Evolutionary conservation across 1,140 invertebrate species (phyloP), one percentile per base, ranked within the genome.

Genomic region (Riptortus pedestris): DNA sequence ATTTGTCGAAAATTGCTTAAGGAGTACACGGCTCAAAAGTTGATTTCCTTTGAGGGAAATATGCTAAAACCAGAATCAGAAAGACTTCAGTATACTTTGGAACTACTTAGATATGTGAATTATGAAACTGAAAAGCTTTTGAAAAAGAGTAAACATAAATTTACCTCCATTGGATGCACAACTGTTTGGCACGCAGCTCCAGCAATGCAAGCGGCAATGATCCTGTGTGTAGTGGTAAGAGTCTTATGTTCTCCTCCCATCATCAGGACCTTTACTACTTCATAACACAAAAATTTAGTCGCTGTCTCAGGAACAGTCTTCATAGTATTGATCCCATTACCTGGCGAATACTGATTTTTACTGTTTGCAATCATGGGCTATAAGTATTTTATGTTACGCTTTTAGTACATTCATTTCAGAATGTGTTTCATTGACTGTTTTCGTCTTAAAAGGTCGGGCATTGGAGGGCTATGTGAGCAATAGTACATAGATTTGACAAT

Each of bases 121-220:
- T 38, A 38, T 38, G 33, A 16, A 9, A 38, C 16, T 5, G 33
- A 38, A 9, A 38, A 9, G 16, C 2, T 45, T 45, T n/a, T 20
- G 24, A 55, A 3, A 24, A 18, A 27, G 18, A 55, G 24, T 24
- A 3, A 24, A 14, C 3, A 24, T 60, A n/a, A 7, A 60, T n/a
- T 61, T 26, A 61, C 60, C 14, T 61, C 60, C n/a, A 61, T 2
- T n/a, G 60, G 60, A 18, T 61, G 47, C 2, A 48, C 27, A 16
- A 61, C 18, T n/a, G 60, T 47, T n/a, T 61, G 60, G 24, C 60
- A 45, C 1, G 18, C 16, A 16, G n/a, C 24, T 45, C 60, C 43
- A n/a, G 60, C 60, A n/a, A 38, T 1, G 2, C 1, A 11, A 7
- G 33, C 60, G 2, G 31, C 16, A 2, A 61, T 1, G 16, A 47